Base-by-base conservation (phyloP, 2,113 vertebrate genomes). In the Seriola aureovittata region DNA sequence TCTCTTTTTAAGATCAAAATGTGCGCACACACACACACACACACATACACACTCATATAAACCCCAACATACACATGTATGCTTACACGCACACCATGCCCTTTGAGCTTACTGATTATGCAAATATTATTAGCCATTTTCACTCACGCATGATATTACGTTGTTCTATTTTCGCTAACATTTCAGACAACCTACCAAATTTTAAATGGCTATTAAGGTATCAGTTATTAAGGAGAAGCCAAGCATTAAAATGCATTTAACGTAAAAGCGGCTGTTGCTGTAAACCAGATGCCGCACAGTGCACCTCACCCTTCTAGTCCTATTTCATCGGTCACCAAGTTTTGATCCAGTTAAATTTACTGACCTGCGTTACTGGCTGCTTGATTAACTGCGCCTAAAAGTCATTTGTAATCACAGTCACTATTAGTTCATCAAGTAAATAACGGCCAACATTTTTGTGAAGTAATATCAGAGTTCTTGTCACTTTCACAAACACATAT, bases 71-170 rank as follows among this genome's bases (percentile, higher is more conserved):
- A 57, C 52, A 65, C 14, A 48, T 69, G 32, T 50, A 38, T 59
- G 44, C 34, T 54, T 7, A 50, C 66, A 69, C 23, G 72, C 69
- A 57, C 68, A 14, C 25, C 12, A 14, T 84, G 87, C 86, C 77
- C 87, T 87, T 90, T 89, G 32, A 90, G 84, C 55, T 62, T 69
- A 44, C 75, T 86, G 76, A 91, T 82, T 85, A 90, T 78, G 70
- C 52, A 85, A 75, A 81, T 88, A 86, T 71, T 76, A 85, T 88
- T 67, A 90, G 59, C 78, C 52, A 19, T 80, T 89, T 88, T 82
- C 85, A 90, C 72, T 92, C 85, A 88, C 58, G 76, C 92, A 81
- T 93, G 88, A 78, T 85, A 89, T 92, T 92, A 66, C 80, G 58
- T 87, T 86, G 69, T 84, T 90, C 40, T 62, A 29, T 80, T 80